These are phyloP conservation scores for Ectropis crepuscularia DNA, from an alignment of 2,888 invertebrate species.

Conservation along the genomic window DNA sequence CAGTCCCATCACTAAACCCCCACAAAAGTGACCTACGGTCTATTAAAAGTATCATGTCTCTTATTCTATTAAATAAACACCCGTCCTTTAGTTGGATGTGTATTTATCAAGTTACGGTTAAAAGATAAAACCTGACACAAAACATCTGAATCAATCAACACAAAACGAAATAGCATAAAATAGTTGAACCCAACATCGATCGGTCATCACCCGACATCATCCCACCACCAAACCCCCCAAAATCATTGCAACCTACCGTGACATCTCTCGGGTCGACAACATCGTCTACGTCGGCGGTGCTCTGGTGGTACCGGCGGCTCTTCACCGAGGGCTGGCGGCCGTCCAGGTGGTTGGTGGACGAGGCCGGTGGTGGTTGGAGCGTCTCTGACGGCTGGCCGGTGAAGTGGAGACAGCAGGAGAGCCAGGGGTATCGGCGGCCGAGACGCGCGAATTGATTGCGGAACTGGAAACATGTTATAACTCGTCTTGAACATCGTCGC, in stretches of 20 bases:
- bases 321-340: constrained; percentile 71
- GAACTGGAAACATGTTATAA: constrained; percentile 58
- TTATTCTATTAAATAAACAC: too few species aligned
- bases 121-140: background rate
- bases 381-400: constrained; percentile 60
- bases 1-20: too few species aligned
- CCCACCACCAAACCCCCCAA: background rate
- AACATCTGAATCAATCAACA: background rate
- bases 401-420: constrained; percentile 73
- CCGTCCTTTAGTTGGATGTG: too few species aligned
- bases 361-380: constrained; percentile 54
- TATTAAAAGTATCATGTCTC: too few species aligned
- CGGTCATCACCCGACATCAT: background rate
- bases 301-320: constrained; percentile 73
- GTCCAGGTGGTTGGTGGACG: constrained; percentile 70
- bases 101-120: too few species aligned
- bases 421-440: constrained; percentile 74
- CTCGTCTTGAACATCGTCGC: too few species aligned
- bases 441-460: constrained; percentile 76
- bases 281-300: constrained; percentile 66
- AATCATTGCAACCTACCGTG: constrained; percentile 59
- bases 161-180: too few species aligned
- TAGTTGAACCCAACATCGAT: background rate
- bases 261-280: constrained; percentile 73
- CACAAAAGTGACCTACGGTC: too few species aligned